Percentiles rank a stretch among this genome's conserved stretches.
These are phyloP conservation scores for Graphium colonna DNA, from an alignment of 2,888 invertebrate genomes.

Conservation along the genomic window DNA sequence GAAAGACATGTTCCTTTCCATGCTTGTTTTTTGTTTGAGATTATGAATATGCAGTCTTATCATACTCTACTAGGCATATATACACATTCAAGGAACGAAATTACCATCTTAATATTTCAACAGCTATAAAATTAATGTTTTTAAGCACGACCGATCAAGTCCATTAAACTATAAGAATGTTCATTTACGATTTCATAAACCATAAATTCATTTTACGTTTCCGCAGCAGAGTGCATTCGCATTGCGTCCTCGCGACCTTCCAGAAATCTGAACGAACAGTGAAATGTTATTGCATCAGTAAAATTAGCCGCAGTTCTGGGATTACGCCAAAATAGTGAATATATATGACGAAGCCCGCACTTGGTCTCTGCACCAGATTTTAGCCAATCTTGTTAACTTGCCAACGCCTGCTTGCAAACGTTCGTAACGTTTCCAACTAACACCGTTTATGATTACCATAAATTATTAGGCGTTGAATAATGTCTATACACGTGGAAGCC, in stretches of 20 bases:
- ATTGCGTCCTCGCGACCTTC: neutral
- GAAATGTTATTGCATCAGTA: conserved; percentile 10
- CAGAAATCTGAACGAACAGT: neutral
- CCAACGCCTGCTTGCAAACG: conserved; percentile 9
- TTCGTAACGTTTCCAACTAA: conserved; percentile 11
- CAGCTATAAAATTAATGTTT: neutral
- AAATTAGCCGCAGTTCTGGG: conserved; percentile 18
- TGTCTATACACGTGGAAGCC: conserved; percentile 2
- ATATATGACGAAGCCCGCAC: conserved; percentile 12
- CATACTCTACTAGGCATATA: too few relatives aligned
- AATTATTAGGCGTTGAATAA: conserved; percentile 20
- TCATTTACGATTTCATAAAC: neutral
- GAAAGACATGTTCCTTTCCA: too few relatives aligned
- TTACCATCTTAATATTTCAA: neutral
- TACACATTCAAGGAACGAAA: too few relatives aligned
- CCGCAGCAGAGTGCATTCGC: neutral
- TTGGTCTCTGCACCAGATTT: conserved; percentile 11
- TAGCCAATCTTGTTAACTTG: conserved; percentile 10
- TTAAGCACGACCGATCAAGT: neutral
- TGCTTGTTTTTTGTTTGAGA: too few relatives aligned
- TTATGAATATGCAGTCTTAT: too few relatives aligned
- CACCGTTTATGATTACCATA: conserved; percentile 2
- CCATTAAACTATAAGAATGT: too few relatives aligned
- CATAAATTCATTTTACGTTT: neutral
- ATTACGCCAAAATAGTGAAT: conserved; percentile 15